Base-by-base conservation (phyloP, 2,797 vertebrate species). In the Mormyrus proboscirostris region DNA sequence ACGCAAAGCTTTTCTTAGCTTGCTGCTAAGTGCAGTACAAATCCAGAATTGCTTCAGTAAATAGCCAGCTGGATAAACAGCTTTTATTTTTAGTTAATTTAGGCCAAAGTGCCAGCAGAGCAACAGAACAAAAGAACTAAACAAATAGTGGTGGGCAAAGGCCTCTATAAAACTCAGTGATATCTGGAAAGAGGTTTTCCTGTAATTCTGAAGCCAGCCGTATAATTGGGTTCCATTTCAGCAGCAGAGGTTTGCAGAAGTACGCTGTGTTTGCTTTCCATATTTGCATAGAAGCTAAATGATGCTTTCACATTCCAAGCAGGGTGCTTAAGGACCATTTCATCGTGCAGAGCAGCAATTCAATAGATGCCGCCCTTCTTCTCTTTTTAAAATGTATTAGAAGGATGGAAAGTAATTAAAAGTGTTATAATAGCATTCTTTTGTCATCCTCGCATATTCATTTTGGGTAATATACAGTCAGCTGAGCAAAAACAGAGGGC, bases 371-470 rank as follows among this genome's bases (percentile, higher is more conserved):
- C 10, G 4, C 59, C 59, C 69, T 16, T 76, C 65, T 38, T 38
- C 76, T n/a, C 38, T 41, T 82, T 44, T 82, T 47, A 47, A 19
- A 82, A 47, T 10, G 16, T 22, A 22, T 82, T 19, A 82, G 16
- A n/a, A 47, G 76, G 76, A 47, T 82, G 76, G 47, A 47, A 82
- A 82, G 29, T 82, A 82, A 82, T 82, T 82, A 82, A 8, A 82
- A 44, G 5, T 10, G 8, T 82, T n/a, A 82, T 22, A 82, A 82
- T n/a, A 47, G 8, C 41, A n/a, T 44, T 47, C 16, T n/a, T 47
- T 82, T 8, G 44, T 86, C 89, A 91, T 90, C 53, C 83, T 92
- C 93, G 94, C 91, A 93, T 94, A 93, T 90, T 92, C 91, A 88
- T 69, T 89, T 90, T 90, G 89, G 57, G 57, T 90, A 88, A 73